Percentiles rank a stretch among this genome's conserved stretches.
Conservation (phyloP, 2,797 vertebrate species). For the Staurois parvus region DNA sequence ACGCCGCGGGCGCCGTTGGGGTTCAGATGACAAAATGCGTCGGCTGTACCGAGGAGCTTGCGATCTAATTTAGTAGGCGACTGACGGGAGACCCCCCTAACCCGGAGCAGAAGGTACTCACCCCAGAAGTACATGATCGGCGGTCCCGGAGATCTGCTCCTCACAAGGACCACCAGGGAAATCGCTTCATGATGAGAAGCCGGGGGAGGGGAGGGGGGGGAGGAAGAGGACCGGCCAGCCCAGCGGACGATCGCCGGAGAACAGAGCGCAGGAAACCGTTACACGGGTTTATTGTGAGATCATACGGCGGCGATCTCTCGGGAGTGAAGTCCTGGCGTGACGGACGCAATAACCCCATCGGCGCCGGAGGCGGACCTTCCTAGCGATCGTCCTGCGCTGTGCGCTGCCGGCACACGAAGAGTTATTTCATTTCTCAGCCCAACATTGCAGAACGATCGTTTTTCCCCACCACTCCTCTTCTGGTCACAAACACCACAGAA, state of each 20-base stretch:
- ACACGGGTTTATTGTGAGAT: conserved; percentile 61
- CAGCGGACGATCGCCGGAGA: conserved; percentile 56
- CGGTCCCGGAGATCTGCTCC: conserved; percentile 8
- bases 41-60: background rate
- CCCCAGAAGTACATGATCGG: conserved; percentile 58
- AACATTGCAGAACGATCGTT: background rate
- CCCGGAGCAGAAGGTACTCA: conserved; percentile 11
- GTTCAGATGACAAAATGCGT: no score
- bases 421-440: conserved; percentile 25
- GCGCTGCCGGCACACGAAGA: conserved; percentile 9
- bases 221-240: conserved; percentile 33
- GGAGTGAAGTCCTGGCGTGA: conserved; percentile 52
- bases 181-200: conserved; percentile 51
- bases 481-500: conserved; percentile 4
- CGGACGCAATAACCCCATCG: conserved; percentile 30
- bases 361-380: conserved; percentile 2
- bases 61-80: background rate
- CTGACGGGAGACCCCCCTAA: no score
- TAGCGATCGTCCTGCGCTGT: background rate
- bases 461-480: conserved; percentile 14
- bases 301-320: conserved; percentile 57
- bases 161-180: conserved; percentile 32
- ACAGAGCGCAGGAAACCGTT: conserved; percentile 58
- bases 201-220: background rate
- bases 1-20: no score